Evolutionary conservation across 2,797 vertebrate species (phyloP).

Genomic region (Heterohyrax brucei): DNA sequence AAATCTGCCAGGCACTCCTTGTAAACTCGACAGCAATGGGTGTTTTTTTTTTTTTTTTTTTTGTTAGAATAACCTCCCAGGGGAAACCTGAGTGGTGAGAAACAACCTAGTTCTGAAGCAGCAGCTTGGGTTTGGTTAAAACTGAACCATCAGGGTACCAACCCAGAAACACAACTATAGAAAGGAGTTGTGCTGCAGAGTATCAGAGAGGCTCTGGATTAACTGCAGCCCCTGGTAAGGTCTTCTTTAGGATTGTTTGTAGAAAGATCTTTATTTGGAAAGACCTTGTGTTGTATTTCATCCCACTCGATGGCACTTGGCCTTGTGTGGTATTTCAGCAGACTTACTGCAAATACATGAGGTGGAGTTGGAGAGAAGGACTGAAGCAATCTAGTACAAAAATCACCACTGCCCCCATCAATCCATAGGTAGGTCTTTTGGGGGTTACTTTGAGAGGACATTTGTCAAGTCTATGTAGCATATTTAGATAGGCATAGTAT

Average conservation of each 20-base stretch:
- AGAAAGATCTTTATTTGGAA: slow-evolving; percentile 9
- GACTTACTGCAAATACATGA: neutral
- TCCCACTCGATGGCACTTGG: neutral
- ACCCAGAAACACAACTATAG: neutral
- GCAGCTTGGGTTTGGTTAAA: neutral
- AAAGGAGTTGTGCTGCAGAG: neutral
- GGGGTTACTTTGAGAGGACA: neutral
- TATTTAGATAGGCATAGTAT: slow-evolving; percentile 10
- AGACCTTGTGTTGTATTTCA: neutral
- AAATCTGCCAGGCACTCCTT: too few relatives aligned
- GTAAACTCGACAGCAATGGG: too few relatives aligned
- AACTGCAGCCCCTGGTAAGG: neutral
- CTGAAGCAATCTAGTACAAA: neutral
- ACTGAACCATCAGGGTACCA: neutral
- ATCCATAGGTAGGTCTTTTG: neutral
- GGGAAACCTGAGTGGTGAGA: neutral
- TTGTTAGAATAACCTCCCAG: slow-evolving; percentile 17
- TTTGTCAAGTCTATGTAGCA: neutral
- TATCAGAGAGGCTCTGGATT: neutral
- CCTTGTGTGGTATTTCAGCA: neutral
- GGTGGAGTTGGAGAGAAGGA: neutral
- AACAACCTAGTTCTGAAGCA: neutral
- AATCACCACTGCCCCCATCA: neutral
- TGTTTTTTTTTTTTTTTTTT: too few relatives aligned
- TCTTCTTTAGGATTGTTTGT: neutral